phyloP scores from a whole-genome alignment of 2,113 vertebrate genomes.

The Oryzias curvinotus region DNA sequence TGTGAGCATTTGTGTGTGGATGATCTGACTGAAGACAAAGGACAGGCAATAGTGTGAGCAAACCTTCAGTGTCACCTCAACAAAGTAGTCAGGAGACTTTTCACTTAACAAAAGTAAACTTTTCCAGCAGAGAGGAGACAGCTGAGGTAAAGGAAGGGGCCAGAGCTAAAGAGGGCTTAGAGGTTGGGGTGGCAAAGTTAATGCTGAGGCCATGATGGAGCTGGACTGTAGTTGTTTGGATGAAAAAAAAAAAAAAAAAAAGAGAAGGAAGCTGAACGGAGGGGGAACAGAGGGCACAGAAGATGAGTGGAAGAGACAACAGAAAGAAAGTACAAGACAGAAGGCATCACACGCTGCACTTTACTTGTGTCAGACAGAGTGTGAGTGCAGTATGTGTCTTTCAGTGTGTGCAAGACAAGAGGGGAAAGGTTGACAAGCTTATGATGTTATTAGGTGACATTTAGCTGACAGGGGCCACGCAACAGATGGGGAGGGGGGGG shows the following conservation, averaged over 20 bases:
- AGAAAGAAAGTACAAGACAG: slow-evolving; percentile 48
- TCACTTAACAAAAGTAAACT: slow-evolving; percentile 14
- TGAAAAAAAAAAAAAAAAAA: not conserved
- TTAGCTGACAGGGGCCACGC: slow-evolving; percentile 61
- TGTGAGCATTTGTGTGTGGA: not conserved
- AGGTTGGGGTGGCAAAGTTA: not conserved
- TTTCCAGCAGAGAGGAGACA: slow-evolving; percentile 9
- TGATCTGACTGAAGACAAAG: not conserved
- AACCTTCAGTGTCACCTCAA: slow-evolving; percentile 38
- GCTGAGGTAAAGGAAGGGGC: not conserved
- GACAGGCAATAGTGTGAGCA: not conserved
- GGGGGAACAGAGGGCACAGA: slow-evolving; percentile 14
- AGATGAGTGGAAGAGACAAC: slow-evolving; percentile 26
- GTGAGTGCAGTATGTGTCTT: slow-evolving; percentile 28
- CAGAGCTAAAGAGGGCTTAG: not conserved
- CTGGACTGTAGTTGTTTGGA: not conserved
- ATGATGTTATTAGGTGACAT: slow-evolving; percentile 68
- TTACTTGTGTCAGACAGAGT: slow-evolving; percentile 32
- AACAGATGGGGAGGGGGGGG: slow-evolving; percentile 58
- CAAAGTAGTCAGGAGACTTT: slow-evolving; percentile 23
- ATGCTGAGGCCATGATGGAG: not conserved
- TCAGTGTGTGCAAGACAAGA: slow-evolving; percentile 15
- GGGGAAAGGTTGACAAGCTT: slow-evolving; percentile 66
- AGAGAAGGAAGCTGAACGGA: not conserved
- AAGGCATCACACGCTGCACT: slow-evolving; percentile 35